Percentiles rank a stretch among this genome's conserved stretches.
Evolutionary conservation across 2,888 invertebrate species (phyloP).

Genomic region (Drosophila koepferae): DNA sequence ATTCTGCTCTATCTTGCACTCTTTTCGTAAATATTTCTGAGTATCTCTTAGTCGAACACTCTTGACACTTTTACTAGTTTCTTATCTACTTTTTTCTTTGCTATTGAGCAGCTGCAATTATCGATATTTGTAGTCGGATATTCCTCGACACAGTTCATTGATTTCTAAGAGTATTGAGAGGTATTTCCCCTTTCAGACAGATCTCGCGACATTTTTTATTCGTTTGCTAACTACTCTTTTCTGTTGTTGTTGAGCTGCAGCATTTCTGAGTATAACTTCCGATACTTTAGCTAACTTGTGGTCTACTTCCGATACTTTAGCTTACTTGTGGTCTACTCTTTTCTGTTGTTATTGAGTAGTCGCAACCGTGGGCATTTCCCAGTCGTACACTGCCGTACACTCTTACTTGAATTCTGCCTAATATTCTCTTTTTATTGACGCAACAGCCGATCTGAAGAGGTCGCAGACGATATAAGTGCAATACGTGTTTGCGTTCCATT

Average conservation of each 20-base stretch:
- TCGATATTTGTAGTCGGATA: too few species aligned
- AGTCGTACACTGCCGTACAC: not conserved
- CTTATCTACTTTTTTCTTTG: too few species aligned
- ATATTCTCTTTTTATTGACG: conserved; percentile 20
- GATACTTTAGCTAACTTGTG: not conserved
- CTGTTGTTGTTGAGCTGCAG: not conserved
- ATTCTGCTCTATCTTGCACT: not conserved
- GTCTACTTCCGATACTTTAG: not conserved
- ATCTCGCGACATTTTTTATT: too few species aligned
- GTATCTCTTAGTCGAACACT: not conserved
- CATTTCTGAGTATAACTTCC: not conserved
- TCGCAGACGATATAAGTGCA: conserved; percentile 29
- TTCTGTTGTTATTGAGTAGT: not conserved
- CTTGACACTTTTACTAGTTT: too few species aligned
- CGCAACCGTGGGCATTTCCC: not conserved
- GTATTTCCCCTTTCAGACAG: too few species aligned
- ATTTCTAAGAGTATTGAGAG: too few species aligned
- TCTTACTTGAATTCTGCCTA: not conserved
- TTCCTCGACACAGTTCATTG: too few species aligned
- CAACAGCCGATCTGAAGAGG: conserved; percentile 4
- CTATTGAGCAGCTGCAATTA: too few species aligned
- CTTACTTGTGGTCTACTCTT: not conserved
- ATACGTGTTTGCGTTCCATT: conserved; percentile 32
- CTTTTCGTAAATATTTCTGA: not conserved
- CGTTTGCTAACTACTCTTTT: too few species aligned